Percentiles rank a stretch among this genome's conserved stretches.
phyloP scores from a whole-genome alignment of 2,113 vertebrate species.

The Alosa alosa region DNA sequence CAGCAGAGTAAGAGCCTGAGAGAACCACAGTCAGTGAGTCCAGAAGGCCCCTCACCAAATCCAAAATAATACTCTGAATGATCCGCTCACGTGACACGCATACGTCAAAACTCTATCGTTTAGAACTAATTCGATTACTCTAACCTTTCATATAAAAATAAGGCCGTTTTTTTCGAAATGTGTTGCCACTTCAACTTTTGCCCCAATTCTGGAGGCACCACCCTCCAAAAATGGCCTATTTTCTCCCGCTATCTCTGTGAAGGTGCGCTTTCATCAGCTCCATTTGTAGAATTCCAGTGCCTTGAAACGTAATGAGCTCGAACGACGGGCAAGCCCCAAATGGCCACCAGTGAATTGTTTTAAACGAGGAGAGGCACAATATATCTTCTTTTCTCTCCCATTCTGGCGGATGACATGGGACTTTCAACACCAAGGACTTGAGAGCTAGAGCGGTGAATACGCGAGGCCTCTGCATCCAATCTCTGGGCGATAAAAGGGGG shows the following conservation, averaged over 20 bases:
- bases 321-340: constrained; percentile 50
- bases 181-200: constrained; percentile 10
- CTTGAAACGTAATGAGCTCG: constrained; percentile 60
- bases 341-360: constrained; percentile 44
- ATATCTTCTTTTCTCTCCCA: constrained; percentile 50
- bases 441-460: not conserved
- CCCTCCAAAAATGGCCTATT: constrained; percentile 17
- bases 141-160: not conserved
- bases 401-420: constrained; percentile 46
- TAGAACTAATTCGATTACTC: constrained; percentile 41
- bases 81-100: constrained; percentile 59
- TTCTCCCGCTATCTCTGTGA: constrained; percentile 32
- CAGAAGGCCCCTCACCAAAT: constrained; percentile 48
- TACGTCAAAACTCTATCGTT: constrained; percentile 59
- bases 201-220: constrained; percentile 10
- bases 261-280: constrained; percentile 52
- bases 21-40: constrained; percentile 41
- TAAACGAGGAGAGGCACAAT: constrained; percentile 21
- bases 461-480: constrained; percentile 35
- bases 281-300: constrained; percentile 40
- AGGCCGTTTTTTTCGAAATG: not conserved
- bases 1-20: constrained; percentile 51
- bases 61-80: constrained; percentile 59
- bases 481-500: constrained; percentile 41
- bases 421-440: constrained; percentile 58